phyloP scores from a whole-genome alignment of 1,140 invertebrate species.

The Atta texana region DNA sequence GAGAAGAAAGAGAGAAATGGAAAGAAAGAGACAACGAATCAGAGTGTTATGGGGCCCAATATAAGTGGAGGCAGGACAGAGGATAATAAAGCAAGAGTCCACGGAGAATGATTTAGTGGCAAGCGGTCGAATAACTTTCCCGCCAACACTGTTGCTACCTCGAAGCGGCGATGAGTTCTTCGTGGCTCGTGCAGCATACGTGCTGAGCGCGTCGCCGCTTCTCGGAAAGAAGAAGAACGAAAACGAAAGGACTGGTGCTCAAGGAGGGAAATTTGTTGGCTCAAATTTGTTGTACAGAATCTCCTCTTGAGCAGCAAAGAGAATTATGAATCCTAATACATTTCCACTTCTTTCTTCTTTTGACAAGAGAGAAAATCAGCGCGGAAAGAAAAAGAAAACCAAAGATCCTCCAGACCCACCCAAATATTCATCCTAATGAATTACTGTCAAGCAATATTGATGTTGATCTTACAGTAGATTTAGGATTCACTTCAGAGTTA shows the following conservation, averaged over 20 bases:
- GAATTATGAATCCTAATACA: not conserved
- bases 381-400: constrained; percentile 16
- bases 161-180: constrained; percentile 75
- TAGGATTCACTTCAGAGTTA: constrained; percentile 50
- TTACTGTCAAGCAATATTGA: constrained; percentile 74
- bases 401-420: constrained; percentile 12
- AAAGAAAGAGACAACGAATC: constrained; percentile 48
- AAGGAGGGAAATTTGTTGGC: constrained; percentile 53
- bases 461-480: constrained; percentile 76
- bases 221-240: constrained; percentile 11
- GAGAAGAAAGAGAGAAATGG: constrained; percentile 37
- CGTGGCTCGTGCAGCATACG: constrained; percentile 21
- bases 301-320: constrained; percentile 2
- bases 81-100: constrained; percentile 84
- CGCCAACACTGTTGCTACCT: constrained; percentile 84
- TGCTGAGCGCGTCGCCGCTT: not conserved
- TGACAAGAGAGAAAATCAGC: not conserved
- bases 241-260: constrained; percentile 18
- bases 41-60: constrained; percentile 9
- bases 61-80: constrained; percentile 67
- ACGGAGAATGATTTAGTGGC: constrained; percentile 82
- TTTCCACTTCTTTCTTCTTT: not conserved
- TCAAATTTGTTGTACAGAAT: not conserved
- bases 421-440: constrained; percentile 81
- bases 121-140: constrained; percentile 82